These are phyloP conservation scores for Xenopus laevis DNA, from an alignment of 2,113 vertebrate species.

Conservation along the genomic window DNA sequence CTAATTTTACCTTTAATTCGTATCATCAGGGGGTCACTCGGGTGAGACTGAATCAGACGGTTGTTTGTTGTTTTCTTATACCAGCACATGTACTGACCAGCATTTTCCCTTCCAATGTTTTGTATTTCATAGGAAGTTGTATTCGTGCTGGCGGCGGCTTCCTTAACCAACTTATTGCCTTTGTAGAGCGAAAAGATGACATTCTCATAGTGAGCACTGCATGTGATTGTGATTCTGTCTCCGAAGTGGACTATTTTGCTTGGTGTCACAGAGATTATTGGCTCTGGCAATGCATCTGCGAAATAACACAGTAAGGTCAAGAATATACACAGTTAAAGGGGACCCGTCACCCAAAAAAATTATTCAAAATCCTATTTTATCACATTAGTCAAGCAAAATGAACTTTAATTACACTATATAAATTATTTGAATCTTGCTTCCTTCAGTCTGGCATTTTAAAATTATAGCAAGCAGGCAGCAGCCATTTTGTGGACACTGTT, in stretches of 20 bases:
- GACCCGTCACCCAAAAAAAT: too few species aligned
- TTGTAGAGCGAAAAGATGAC: constrained; percentile 4
- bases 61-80: neutral
- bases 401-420: too few species aligned
- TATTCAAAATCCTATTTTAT: too few species aligned
- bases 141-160: neutral
- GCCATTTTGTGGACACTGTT: too few species aligned
- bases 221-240: constrained; percentile 15
- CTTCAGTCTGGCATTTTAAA: too few species aligned
- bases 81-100: constrained; percentile 6
- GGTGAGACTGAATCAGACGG: neutral
- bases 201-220: neutral
- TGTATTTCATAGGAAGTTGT: constrained; percentile 3
- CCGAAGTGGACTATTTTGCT: constrained; percentile 9
- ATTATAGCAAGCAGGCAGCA: too few species aligned
- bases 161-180: neutral
- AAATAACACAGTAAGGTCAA: too few species aligned
- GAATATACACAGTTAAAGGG: neutral
- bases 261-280: constrained; percentile 8
- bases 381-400: too few species aligned
- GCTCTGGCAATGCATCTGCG: constrained; percentile 10
- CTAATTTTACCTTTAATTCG: constrained; percentile 27
- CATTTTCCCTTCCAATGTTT: neutral
- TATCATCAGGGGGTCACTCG: constrained; percentile 1
- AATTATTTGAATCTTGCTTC: too few species aligned